Base-by-base conservation (phyloP, 1,140 invertebrate genomes). In the Leguminivora glycinivorella region DNA sequence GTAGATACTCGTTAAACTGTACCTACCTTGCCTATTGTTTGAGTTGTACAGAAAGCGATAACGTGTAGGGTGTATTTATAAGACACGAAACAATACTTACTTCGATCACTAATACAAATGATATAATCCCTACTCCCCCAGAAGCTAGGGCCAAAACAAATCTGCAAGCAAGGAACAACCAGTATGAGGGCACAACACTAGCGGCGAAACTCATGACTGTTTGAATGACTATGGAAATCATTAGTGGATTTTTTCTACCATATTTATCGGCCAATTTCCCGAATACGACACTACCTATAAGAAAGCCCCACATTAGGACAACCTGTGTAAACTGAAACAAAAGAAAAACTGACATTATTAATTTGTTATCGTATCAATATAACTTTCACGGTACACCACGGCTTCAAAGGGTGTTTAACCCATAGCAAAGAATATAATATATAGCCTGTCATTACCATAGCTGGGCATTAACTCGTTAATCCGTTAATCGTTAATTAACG, bases 271-370 rank as follows among this genome's bases (percentile, higher is more conserved):
- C 94, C 67, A 95, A 79, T 22, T 94, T 88, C 71, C 96, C 95
- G 81, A 96, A 96, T 0, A 95, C 67, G 78, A 96, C 92, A 76
- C 94, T 95, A 67, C 92, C 90, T 56, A 95, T 74, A 40, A 96
- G 91, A 43, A 96, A 93, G n/a, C 96, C 96, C 43, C 94, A 87
- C 95, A 96, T 96, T 68, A 95, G 94, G 3, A 94, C 90, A 7
- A 93, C 93, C 82, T 97, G 96, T 2, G 94, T 94, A 3, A 96
- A 72, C 92, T 95, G 76, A 75, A 89, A 88, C 22, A 31, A 38
- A 66, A 6, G 14, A 68, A 26, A 66, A 52, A 52, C 47, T 52
- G 12, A 70, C 52, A 58, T 40, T 40, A 24, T 38, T 58, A 58
- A 68, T 70, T 63, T 43, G 10, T 4, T 19, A 52, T 43, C n/a